Evolutionary conservation across 2,888 invertebrate genomes (phyloP), one percentile per base, ranked within the genome.

Genomic region (Chrysomela aeneicollis): DNA sequence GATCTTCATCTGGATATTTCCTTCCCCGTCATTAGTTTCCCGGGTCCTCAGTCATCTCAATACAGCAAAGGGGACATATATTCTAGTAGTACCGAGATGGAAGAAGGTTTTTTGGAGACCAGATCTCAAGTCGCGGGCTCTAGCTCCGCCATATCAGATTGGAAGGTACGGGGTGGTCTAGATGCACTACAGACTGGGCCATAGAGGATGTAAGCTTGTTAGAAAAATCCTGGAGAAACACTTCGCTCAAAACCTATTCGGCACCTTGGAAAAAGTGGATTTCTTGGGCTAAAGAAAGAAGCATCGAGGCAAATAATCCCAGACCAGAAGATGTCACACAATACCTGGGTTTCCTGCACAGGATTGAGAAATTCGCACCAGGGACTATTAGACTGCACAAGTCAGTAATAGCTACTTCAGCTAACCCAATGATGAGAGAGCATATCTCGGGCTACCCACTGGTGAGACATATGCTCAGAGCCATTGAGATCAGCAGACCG

Each of bases 61-160:
- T 58, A 49, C 37, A 5, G 69, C 73, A 5, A 58, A 35, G 46
- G 74, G 76, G 6, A 57, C 26, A 5, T 76, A 71, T 59, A 67
- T 77, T 3, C 30, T 77, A 30, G 61, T 77, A 42, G 73, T 71
- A 0, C 68, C 69, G 15, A 73, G 74, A 37, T 69, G 73, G 64
- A 60, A 68, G 17, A 68, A 32, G 35, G 74, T 72, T 4, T 78
- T 75, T 60, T 79, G 78, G 76, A 46, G 72, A 70, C 58, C 75
- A 12, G 78, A 79, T 37, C 64, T 79, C 6, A 71, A 68, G 63
- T 10, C 59, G 9, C 60, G 78, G 50, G 83, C 82, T n/a, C 1
- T 68, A 50, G 64, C 52, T 2, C 50, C 58, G 1, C 66, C 67
- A 17, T 17, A 19, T 8, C 17, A 18, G 15, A 51, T 66, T 68